phyloP scores from a whole-genome alignment of 2,888 invertebrate species.

The Coleophora flavipennella region DNA sequence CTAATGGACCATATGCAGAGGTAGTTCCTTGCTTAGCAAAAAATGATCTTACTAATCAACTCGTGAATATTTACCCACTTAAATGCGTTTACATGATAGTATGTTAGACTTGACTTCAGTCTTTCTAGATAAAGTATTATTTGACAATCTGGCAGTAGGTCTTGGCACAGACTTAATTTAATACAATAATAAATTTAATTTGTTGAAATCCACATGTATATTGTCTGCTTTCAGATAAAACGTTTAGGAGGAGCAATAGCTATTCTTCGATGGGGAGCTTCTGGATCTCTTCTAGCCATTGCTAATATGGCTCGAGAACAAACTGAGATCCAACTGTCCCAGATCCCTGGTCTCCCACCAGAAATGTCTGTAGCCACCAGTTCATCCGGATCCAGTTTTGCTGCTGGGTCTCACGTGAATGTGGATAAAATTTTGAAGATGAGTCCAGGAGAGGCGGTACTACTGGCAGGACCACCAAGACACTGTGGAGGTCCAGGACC shows the following conservation, averaged over 20 bases:
- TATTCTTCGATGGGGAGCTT: constrained; percentile 51
- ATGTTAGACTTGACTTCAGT: no score
- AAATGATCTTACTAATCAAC: no score
- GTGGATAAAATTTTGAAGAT: constrained; percentile 43
- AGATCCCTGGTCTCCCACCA: constrained; percentile 46
- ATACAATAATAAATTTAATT: no score
- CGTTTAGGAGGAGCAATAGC: constrained; percentile 64
- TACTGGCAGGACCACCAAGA: constrained; percentile 49
- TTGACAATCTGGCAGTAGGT: no score
- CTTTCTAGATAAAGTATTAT: no score
- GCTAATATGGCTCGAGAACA: constrained; percentile 58
- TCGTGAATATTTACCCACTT: no score
- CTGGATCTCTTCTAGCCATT: constrained; percentile 46
- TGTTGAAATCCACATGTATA: no score
- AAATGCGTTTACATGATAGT: no score
- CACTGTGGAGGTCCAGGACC: constrained; percentile 63
- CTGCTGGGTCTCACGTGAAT: constrained; percentile 38
- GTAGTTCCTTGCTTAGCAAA: no score
- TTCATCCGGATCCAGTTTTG: constrained; percentile 41
- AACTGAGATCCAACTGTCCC: constrained; percentile 58
- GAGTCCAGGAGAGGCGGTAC: constrained; percentile 43
- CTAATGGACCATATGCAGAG: constrained; percentile 55
- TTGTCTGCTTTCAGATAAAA: constrained; percentile 53
- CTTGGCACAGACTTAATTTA: no score
- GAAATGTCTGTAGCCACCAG: constrained; percentile 52